phyloP scores from a whole-genome alignment of 1,140 invertebrate genomes.

The Solenopsis invicta region DNA sequence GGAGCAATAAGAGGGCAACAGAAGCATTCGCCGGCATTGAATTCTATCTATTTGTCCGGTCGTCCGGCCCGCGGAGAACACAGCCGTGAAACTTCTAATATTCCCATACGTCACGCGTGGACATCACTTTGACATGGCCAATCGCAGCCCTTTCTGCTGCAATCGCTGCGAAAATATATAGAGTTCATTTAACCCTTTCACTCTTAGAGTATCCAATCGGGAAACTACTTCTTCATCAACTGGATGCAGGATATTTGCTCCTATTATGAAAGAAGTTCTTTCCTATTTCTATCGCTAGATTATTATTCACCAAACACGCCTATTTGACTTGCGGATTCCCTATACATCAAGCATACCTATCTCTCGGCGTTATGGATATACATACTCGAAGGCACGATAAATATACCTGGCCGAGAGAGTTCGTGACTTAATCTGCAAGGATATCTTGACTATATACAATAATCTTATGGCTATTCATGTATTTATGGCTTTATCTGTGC shows the following conservation, averaged over 20 bases:
- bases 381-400: constrained; percentile 68
- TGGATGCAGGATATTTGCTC: not conserved
- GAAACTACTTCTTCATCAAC: constrained; percentile 10
- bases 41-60: constrained; percentile 81
- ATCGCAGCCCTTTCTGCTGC: constrained; percentile 45
- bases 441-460: constrained; percentile 68
- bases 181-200: constrained; percentile 4
- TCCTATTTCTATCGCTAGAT: not conserved
- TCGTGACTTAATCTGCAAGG: constrained; percentile 80
- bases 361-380: not conserved
- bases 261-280: not conserved
- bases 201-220: not conserved
- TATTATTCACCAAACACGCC: not conserved
- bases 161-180: constrained; percentile 45
- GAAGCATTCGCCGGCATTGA: constrained; percentile 78
- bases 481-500: constrained; percentile 71
- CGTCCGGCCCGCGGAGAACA: constrained; percentile 63
- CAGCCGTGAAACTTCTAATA: constrained; percentile 81
- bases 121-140: constrained; percentile 44
- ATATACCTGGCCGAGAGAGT: constrained; percentile 66
- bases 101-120: constrained; percentile 75
- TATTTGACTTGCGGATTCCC: constrained; percentile 21
- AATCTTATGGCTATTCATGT: constrained; percentile 65
- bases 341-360: constrained; percentile 63
- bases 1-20: constrained; percentile 80